Conservation (phyloP, 64 coral and sea anemone species). For the Pocillopora damicornis region DNA sequence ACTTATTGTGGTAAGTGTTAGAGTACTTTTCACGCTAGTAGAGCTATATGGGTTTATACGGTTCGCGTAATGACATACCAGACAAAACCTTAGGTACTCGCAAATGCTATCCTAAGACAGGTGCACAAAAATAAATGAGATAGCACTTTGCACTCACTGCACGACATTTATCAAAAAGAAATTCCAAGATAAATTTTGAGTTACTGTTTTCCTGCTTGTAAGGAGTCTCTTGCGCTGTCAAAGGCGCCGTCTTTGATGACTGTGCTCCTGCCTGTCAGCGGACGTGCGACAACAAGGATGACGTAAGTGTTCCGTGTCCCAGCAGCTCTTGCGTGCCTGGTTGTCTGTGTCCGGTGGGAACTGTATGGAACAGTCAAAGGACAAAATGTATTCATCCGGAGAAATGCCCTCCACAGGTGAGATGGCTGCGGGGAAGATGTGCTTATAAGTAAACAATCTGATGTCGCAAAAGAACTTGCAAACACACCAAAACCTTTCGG, state of each 20-base stretch:
- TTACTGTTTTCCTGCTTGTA: constrained; percentile 33
- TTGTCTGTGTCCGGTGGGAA: constrained; percentile 88
- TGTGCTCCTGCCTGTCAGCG: constrained; percentile 76
- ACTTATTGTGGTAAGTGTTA: constrained; percentile 69
- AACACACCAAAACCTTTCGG: no score
- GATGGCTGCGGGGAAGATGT: not conserved
- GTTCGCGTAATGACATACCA: not conserved
- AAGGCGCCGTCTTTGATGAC: constrained; percentile 86
- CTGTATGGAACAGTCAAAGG: constrained; percentile 61
- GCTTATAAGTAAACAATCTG: not conserved
- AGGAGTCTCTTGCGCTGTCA: constrained; percentile 77
- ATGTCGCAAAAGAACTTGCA: no score
- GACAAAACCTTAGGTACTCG: not conserved
- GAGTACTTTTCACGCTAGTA: not conserved
- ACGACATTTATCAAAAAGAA: not conserved
- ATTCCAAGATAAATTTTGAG: not conserved
- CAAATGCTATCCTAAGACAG: not conserved
- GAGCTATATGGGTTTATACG: not conserved
- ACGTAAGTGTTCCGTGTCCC: constrained; percentile 46
- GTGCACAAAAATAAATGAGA: not conserved
- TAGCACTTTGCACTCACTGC: not conserved
- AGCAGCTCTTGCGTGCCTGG: constrained; percentile 75
- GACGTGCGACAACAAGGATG: constrained; percentile 54
- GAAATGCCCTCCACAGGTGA: constrained; percentile 69
- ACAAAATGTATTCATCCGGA: constrained; percentile 70